These are phyloP conservation scores for Neoseiulus cucumeris DNA, from an alignment of 1,140 invertebrate species.

Conservation along the genomic window DNA sequence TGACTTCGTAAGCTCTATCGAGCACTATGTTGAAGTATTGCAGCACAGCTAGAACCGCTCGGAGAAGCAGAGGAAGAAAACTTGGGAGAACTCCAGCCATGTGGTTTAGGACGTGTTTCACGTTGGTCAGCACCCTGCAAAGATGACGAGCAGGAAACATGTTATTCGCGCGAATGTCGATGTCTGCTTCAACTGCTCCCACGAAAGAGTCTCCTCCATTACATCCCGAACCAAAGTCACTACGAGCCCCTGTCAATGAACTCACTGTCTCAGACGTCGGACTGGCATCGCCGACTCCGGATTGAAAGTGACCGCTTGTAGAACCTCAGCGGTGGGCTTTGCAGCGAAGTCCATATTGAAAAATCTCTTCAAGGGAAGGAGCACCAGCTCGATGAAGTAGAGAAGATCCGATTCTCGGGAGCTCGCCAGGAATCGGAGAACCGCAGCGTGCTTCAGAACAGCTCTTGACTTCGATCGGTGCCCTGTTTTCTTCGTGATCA, in stretches of 20 bases:
- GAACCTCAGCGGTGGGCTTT: background rate
- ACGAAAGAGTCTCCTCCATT: too few species aligned
- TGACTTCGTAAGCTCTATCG: background rate
- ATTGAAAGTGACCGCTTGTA: conserved; percentile 27
- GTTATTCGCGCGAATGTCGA: too few species aligned
- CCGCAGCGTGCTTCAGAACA: conserved; percentile 31
- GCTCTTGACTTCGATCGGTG: conserved; percentile 11
- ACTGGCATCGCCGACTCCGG: conserved; percentile 42
- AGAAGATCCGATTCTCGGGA: conserved; percentile 53
- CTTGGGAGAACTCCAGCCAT: background rate
- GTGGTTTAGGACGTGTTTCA: background rate
- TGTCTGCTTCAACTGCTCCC: too few species aligned
- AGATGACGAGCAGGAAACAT: background rate
- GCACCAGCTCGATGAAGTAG: conserved; percentile 59
- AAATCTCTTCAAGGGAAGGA: conserved; percentile 45
- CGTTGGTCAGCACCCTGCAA: background rate
- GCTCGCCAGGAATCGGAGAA: conserved; percentile 63
- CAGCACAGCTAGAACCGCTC: background rate
- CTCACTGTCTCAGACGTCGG: conserved; percentile 40
- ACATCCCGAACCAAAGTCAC: too few species aligned
- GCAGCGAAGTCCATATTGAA: conserved; percentile 27
- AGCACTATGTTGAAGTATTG: background rate
- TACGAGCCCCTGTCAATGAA: too few species aligned
- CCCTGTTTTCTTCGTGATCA: conserved; percentile 11
- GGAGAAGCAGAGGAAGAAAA: background rate